Conservation (phyloP, 2,888 invertebrate genomes). For the Serripes groenlandicus region DNA sequence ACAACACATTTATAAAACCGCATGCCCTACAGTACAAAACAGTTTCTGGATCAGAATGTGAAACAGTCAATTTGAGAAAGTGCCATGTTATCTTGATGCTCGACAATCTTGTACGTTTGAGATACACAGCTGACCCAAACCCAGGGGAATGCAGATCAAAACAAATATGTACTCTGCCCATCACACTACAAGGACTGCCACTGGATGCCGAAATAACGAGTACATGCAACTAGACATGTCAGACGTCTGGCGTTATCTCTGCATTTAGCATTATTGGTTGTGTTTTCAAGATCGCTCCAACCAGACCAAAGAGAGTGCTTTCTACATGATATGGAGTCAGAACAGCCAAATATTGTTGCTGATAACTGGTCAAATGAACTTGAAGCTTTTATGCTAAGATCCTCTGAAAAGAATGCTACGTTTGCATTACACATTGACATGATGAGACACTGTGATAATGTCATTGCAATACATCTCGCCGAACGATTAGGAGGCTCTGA, state of each 20-base stretch:
- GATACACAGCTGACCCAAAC: background rate
- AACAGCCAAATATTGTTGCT: background rate
- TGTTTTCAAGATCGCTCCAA: constrained; percentile 16
- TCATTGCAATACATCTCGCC: constrained; percentile 48
- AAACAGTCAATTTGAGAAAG: background rate
- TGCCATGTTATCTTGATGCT: background rate
- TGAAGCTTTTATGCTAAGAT: constrained; percentile 18
- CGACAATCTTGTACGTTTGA: background rate
- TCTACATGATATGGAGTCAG: constrained; percentile 21
- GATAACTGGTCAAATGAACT: constrained; percentile 28
- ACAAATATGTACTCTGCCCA: background rate
- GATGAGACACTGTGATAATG: constrained; percentile 62
- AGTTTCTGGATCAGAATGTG: background rate
- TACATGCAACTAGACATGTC: constrained; percentile 31
- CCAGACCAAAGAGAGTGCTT: background rate
- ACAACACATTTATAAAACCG: background rate
- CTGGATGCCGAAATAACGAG: background rate
- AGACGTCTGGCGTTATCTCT: constrained; percentile 18
- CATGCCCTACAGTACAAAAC: background rate
- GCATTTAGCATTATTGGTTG: constrained; percentile 32
- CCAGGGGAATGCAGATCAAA: background rate
- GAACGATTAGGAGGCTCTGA: constrained; percentile 54
- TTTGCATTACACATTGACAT: constrained; percentile 55
- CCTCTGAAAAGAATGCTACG: constrained; percentile 40
- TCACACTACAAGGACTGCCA: background rate